Evolutionary conservation across 2,888 invertebrate species (phyloP), one percentile per base, ranked within the genome.

Genomic region (Meteorus cinctellus): DNA sequence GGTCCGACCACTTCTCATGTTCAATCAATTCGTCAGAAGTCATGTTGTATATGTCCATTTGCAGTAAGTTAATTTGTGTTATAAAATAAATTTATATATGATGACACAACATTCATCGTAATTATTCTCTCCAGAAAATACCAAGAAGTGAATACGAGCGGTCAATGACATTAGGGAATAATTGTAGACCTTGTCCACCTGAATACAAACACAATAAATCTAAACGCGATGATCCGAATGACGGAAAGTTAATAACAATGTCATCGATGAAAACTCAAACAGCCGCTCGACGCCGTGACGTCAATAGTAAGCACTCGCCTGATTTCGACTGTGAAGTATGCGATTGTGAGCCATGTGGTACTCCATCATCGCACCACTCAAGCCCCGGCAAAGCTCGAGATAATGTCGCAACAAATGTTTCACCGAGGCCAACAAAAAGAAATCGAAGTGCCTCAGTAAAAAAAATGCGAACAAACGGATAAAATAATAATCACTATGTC

Each of bases 361-460:
- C 65, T 14, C 59, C 27, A 27, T 29, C 45, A 68, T 41, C 34
- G 14, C 10, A 24, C 36, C 36, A 66, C 27, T 45, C 36, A 12
- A 68, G 51, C 27, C n/a, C 29, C 16, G 51, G 45, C 45, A 62
- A 29, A 29, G 31, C 31, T 62, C 62, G 31, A 29, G 29, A 16
- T 31, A 31, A 62, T n/a, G 41, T 34, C 29, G 27, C 73, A 36
- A 67, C 59, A 2, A 73, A 55, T 59, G 36, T n/a, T 16, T 16
- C 65, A 66, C n/a, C 34, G 19, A 24, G 19, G 55, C 41, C 36
- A 67, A 55, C 72, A n/a, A 55, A 77, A 77, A 73, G 70, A 74
- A 29, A 86, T 48, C 82, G 83, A 45, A 62, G 78, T 6, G 81
- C 81, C 19, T 80, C 82, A 72, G 85, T 80, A 0, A 83, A 81